These are phyloP conservation scores for Sakesphorus luctuosus DNA, from an alignment of 2,113 vertebrate species.

Conservation along the genomic window DNA sequence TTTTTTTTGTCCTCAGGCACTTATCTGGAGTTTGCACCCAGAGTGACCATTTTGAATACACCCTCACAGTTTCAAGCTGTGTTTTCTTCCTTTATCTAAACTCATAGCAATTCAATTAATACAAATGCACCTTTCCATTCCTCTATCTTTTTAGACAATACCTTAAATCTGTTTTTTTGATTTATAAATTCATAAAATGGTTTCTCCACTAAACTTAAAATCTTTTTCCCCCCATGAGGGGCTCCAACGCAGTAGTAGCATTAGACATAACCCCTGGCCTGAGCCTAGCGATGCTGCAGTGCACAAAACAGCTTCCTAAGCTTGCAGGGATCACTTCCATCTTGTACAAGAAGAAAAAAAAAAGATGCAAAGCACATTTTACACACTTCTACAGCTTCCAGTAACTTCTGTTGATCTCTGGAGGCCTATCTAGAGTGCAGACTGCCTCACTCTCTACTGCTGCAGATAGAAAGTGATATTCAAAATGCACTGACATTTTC, in stretches of 20 bases:
- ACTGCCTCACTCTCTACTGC: neutral
- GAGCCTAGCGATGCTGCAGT: neutral
- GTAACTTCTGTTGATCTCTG: neutral
- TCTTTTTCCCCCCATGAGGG: fast-evolving
- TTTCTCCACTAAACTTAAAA: neutral
- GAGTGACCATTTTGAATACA: neutral
- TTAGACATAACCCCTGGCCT: neutral
- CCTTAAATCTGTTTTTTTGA: neutral
- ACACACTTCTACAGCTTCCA: neutral
- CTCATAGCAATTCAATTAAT: neutral
- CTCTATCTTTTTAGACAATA: neutral
- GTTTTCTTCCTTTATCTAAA: neutral
- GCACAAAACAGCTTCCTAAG: neutral
- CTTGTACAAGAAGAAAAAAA: neutral
- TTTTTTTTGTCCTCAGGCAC: neutral
- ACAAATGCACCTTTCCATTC: neutral
- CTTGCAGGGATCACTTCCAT: neutral
- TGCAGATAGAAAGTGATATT: neutral
- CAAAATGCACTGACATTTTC: neutral
- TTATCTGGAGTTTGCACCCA: neutral
- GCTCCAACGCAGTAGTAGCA: fast-evolving
- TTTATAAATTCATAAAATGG: neutral
- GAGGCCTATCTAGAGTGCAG: neutral
- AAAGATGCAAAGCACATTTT: neutral
- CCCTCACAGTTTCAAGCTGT: neutral